phyloP scores from a whole-genome alignment of 2,113 vertebrate species.

The Pipa parva region DNA sequence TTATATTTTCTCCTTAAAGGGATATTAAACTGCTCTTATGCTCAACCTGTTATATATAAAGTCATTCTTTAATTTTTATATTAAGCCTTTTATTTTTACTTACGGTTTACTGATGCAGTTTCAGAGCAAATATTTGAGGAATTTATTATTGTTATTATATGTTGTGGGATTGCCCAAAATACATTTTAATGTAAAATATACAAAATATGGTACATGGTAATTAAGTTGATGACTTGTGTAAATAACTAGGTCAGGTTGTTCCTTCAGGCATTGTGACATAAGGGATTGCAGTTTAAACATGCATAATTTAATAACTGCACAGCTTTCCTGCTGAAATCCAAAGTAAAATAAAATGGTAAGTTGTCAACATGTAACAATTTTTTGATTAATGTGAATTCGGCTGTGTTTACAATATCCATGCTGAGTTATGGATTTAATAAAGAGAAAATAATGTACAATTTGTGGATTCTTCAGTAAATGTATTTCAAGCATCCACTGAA shows the following conservation, averaged over 20 bases:
- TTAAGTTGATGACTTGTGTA: constrained; percentile 13
- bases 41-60: too few species aligned
- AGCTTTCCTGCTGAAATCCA: neutral
- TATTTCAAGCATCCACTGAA: too few species aligned
- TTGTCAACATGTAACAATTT: too few species aligned
- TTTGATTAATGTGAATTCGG: too few species aligned
- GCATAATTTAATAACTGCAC: constrained; percentile 20
- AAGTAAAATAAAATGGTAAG: neutral
- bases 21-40: too few species aligned
- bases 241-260: constrained; percentile 22
- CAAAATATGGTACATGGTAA: constrained; percentile 12
- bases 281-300: constrained; percentile 18
- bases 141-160: constrained; percentile 1
- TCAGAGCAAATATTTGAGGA: neutral
- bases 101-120: neutral
- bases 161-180: neutral
- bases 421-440: too few species aligned
- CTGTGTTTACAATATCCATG: too few species aligned
- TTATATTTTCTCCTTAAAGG: too few species aligned
- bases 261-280: constrained; percentile 11
- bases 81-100: neutral
- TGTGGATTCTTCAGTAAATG: too few species aligned
- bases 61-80: too few species aligned
- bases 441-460: too few species aligned
- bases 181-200: constrained; percentile 6